These are phyloP conservation scores for Fulica atra DNA, from an alignment of 2,113 vertebrate genomes.

Conservation along the genomic window DNA sequence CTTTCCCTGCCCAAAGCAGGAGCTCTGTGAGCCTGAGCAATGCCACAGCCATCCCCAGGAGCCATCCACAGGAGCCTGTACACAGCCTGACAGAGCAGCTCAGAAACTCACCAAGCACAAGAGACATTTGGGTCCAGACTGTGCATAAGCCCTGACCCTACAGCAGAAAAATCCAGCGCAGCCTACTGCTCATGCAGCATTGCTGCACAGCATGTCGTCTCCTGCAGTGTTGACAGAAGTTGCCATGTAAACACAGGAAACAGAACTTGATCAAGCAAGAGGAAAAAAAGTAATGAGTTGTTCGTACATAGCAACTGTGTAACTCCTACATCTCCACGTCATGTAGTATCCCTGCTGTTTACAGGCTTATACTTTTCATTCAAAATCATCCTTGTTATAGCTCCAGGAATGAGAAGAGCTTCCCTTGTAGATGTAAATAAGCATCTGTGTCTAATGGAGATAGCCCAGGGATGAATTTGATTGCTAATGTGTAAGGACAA, in stretches of 20 bases:
- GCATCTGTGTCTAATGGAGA: background rate
- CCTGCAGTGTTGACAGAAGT: background rate
- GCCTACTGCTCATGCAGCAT: rapidly evolving
- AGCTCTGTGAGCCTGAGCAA: rapidly evolving
- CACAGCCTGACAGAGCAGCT: background rate
- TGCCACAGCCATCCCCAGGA: background rate
- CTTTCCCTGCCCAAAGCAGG: background rate
- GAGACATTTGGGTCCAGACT: background rate
- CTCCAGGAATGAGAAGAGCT: background rate
- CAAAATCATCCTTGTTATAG: background rate
- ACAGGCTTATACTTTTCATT: background rate
- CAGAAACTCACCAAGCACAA: background rate
- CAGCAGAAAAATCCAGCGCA: background rate
- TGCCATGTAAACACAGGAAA: background rate
- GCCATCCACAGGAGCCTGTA: background rate
- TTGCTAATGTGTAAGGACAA: background rate
- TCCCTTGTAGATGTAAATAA: background rate
- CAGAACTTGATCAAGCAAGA: background rate
- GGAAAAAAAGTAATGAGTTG: background rate
- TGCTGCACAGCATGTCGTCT: background rate
- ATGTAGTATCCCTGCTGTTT: background rate
- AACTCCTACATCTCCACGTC: background rate
- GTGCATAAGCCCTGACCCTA: background rate
- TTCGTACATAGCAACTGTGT: background rate
- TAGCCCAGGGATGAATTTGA: background rate